Evolutionary conservation across 2,113 vertebrate genomes (phyloP), one percentile per base, ranked within the genome.

Genomic region (Paraplagusia blochii): DNA sequence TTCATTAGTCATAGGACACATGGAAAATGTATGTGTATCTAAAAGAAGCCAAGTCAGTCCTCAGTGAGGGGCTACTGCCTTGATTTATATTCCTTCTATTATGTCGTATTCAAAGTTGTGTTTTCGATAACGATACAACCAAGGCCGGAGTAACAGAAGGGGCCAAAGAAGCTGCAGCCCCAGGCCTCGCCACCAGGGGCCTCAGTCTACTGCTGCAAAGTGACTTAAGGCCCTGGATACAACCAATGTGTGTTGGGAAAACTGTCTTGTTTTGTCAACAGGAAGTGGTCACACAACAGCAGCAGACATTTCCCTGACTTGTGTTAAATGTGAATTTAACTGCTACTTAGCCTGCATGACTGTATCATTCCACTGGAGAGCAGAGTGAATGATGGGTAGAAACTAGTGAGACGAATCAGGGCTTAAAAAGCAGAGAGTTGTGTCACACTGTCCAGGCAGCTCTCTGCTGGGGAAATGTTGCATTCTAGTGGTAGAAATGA

Each of bases 321-420:
- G 55, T 53, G 35, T 40, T 60, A 17, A 42, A 57, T 22, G 15
- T 63, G 39, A 40, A 75, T 55, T 65, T 70, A 58, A 67, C 51
- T 79, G 46, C 40, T 69, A 68, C 46, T 71, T 69, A 66, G 56
- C 62, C 58, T 44, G 61, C 80, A 69, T 74, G 65, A 74, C 66
- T n/a, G 59, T 79, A 63, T 70, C 73, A 0, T 61, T 55, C 15
- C 33, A 74, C 33, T 72, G 53, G 68, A 68, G 12, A 60, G 63
- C 56, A 56, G 73, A 81, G 74, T 81, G 76, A 75, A 78, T 61
- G 36, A 79, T 51, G 66, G 44, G 49, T 67, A 69, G 69, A 76
- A 73, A 70, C 54, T 78, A 66, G 62, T 72, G 68, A 82, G 77
- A 53, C 69, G 73, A 50, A 79, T 80, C 78, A 82, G 81, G 83